Evolutionary conservation across 2,797 vertebrate species (phyloP).

Genomic region (Graptemys geographica): DNA sequence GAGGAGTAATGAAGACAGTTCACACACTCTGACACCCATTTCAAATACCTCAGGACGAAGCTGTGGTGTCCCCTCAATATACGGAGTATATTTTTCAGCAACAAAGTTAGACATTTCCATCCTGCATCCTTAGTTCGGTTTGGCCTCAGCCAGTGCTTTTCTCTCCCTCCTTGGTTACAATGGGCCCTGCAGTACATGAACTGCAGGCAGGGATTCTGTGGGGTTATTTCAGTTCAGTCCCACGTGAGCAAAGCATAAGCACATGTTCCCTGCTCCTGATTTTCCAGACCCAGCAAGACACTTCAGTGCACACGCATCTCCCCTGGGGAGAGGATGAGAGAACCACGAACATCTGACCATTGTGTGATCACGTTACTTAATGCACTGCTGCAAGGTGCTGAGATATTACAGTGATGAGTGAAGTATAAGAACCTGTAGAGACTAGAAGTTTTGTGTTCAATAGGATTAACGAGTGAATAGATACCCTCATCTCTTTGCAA

Average conservation of each 20-base stretch:
- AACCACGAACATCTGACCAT: neutral
- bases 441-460: neutral
- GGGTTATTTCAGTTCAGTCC: neutral
- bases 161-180: neutral
- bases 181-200: neutral
- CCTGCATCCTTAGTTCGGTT: neutral
- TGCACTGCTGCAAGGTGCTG: neutral
- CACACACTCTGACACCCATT: neutral
- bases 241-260: neutral
- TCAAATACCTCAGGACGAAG: neutral
- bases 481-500: neutral
- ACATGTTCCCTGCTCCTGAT: neutral
- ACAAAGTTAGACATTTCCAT: neutral
- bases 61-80: neutral
- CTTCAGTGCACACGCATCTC: neutral
- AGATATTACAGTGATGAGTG: neutral
- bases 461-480: neutral
- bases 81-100: neutral
- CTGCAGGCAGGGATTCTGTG: neutral
- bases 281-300: neutral
- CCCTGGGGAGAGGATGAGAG: neutral
- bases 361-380: neutral
- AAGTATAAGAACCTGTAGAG: neutral
- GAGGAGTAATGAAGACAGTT: neutral
- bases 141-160: neutral